Evolutionary conservation across 2,797 vertebrate species (phyloP).

Genomic region (Novumbra hubbsi): DNA sequence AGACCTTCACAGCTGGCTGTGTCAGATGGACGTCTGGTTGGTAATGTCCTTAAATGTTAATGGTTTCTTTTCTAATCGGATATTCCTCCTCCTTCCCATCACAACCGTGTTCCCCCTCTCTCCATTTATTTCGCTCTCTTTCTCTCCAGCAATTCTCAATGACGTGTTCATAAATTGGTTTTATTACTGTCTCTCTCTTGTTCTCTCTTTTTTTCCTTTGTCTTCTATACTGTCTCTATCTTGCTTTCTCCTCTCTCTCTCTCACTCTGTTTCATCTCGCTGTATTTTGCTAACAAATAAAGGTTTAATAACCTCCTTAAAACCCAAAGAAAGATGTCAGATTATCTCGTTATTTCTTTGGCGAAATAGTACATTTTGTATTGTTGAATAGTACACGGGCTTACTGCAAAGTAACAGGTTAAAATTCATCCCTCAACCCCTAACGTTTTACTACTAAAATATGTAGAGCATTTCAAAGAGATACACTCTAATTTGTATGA

Average conservation of each 20-base stretch:
- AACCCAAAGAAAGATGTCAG: not conserved
- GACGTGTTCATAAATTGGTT: too few relatives aligned
- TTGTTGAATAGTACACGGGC: not conserved
- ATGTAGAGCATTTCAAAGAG: not conserved
- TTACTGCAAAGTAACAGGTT: not conserved
- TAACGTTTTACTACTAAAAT: not conserved
- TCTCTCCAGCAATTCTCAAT: not conserved
- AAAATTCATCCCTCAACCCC: too few relatives aligned
- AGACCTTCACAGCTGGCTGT: not conserved
- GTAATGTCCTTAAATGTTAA: not conserved
- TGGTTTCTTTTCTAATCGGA: not conserved
- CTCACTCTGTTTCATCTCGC: not conserved
- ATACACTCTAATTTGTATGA: not conserved
- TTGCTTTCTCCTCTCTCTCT: not conserved
- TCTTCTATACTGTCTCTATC: not conserved
- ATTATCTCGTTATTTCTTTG: not conserved
- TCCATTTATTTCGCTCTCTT: not conserved
- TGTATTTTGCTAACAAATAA: not conserved
- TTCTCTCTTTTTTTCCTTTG: not conserved
- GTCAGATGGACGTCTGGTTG: not conserved
- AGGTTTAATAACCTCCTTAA: too few relatives aligned
- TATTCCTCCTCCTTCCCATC: not conserved
- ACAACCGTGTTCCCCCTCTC: not conserved
- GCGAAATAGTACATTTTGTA: not conserved
- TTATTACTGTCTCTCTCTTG: not conserved